A percentile compares a stretch with the other conserved stretches of the same genome.
Conservation (phyloP, 2,888 invertebrate species). For the Xanthia togata region DNA sequence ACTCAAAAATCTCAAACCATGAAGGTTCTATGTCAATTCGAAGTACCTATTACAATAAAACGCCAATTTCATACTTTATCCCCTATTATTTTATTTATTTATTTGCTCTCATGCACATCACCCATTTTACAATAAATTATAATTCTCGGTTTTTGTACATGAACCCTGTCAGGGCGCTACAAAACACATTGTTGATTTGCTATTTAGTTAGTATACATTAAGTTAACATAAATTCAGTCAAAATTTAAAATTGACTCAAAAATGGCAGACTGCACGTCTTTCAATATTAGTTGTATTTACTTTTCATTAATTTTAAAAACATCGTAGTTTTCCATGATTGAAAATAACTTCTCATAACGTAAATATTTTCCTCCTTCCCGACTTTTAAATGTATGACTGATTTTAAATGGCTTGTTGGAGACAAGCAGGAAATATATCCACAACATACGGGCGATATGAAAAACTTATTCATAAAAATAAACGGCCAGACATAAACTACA, state of each 20-base stretch:
- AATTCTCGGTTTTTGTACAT: not conserved
- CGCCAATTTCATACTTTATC: too few species aligned
- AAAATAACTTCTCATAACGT: constrained; percentile 1
- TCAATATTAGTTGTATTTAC: too few species aligned
- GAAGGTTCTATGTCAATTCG: too few species aligned
- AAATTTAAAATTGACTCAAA: not conserved
- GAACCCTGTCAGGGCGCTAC: not conserved
- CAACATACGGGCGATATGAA: constrained; percentile 24
- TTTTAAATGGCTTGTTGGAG: constrained; percentile 34
- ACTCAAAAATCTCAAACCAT: too few species aligned
- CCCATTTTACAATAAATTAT: not conserved
- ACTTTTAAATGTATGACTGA: constrained; percentile 18
- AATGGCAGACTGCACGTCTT: too few species aligned
- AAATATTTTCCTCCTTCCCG: not conserved
- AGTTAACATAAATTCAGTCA: not conserved
- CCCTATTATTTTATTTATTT: too few species aligned
- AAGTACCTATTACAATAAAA: too few species aligned
- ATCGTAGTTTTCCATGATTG: not conserved
- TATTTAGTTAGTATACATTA: not conserved
- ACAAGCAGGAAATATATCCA: constrained; percentile 11
- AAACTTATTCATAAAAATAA: constrained; percentile 55
- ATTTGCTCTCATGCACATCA: not conserved
- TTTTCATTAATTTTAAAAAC: not conserved
- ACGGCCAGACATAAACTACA: constrained; percentile 6
- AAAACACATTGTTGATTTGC: not conserved